A percentile compares a stretch with the other conserved stretches of the same genome.
Evolutionary conservation across 2,113 vertebrate species (phyloP).

Genomic region (Callipepla californica): DNA sequence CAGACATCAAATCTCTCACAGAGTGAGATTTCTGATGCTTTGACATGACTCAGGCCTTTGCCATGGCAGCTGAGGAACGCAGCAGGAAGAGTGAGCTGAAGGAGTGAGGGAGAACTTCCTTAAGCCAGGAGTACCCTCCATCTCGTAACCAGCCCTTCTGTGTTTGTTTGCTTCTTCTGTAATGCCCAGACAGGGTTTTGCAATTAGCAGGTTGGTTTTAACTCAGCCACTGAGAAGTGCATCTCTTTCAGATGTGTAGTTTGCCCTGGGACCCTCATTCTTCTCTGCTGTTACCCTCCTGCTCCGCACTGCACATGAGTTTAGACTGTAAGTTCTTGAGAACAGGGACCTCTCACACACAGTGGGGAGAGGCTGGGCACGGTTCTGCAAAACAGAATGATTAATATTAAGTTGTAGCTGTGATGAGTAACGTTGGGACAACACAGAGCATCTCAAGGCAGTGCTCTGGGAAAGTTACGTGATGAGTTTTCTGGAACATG

Average conservation of each 20-base stretch:
- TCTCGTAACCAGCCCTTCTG: not conserved
- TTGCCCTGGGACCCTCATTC: slow-evolving; percentile 9
- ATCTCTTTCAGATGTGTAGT: not conserved
- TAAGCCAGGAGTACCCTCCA: not conserved
- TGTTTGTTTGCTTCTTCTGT: not conserved
- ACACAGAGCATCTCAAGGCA: not conserved
- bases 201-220: not conserved
- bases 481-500: not conserved
- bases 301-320: not conserved
- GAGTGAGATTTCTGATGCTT: slow-evolving; percentile 56
- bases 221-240: not conserved
- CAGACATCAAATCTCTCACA: slow-evolving; percentile 46
- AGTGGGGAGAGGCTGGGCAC: not conserved
- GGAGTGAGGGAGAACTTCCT: slow-evolving; percentile 41
- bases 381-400: not conserved
- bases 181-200: not conserved
- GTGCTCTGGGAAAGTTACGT: not conserved
- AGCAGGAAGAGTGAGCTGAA: slow-evolving; percentile 35
- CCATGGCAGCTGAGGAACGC: slow-evolving; percentile 32
- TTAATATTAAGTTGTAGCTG: not conserved
- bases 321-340: slow-evolving; percentile 64
- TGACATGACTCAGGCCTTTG: slow-evolving; percentile 23
- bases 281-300: not conserved
- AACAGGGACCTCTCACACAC: slow-evolving; percentile 23
- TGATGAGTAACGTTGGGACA: not conserved